A percentile compares a stretch with the other conserved stretches of the same genome.
These are phyloP conservation scores for Tillus elongatus DNA, from an alignment of 2,888 invertebrate genomes.

Conservation along the genomic window DNA sequence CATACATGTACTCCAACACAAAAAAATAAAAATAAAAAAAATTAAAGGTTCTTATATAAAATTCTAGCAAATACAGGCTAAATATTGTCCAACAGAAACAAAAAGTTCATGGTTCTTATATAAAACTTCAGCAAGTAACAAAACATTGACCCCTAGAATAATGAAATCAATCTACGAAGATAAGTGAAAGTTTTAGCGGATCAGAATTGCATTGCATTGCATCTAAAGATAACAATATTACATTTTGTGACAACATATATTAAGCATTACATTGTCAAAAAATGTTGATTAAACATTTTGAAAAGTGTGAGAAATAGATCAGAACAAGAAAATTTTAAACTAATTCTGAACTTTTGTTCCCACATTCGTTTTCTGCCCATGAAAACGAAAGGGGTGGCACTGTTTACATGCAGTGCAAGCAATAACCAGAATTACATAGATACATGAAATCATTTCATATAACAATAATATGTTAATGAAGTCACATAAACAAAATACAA, in stretches of 20 bases:
- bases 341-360: slow-evolving; percentile 41
- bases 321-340: slow-evolving; percentile 22
- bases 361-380: slow-evolving; percentile 40
- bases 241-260: slow-evolving; percentile 26
- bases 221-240: slow-evolving; percentile 31
- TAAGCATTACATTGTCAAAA: slow-evolving; percentile 20
- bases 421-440: slow-evolving; percentile 39
- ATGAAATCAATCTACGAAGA: slow-evolving; percentile 41
- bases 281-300: slow-evolving; percentile 18
- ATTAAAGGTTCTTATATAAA: too few species aligned
- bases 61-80: too few species aligned
- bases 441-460: slow-evolving; percentile 41
- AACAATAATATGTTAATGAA: slow-evolving; percentile 35
- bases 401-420: slow-evolving; percentile 36
- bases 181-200: slow-evolving; percentile 35
- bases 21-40: too few species aligned
- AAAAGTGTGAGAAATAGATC: neutral
- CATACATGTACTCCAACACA: too few species aligned
- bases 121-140: too few species aligned
- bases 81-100: too few species aligned
- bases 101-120: too few species aligned
- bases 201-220: slow-evolving; percentile 40
- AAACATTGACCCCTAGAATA: slow-evolving; percentile 32
- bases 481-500: slow-evolving; percentile 37
- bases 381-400: slow-evolving; percentile 40